phyloP scores from a whole-genome alignment of 30 jellyfish, hydroid and myxozoan genomes.

The Rhopilema esculentum region DNA sequence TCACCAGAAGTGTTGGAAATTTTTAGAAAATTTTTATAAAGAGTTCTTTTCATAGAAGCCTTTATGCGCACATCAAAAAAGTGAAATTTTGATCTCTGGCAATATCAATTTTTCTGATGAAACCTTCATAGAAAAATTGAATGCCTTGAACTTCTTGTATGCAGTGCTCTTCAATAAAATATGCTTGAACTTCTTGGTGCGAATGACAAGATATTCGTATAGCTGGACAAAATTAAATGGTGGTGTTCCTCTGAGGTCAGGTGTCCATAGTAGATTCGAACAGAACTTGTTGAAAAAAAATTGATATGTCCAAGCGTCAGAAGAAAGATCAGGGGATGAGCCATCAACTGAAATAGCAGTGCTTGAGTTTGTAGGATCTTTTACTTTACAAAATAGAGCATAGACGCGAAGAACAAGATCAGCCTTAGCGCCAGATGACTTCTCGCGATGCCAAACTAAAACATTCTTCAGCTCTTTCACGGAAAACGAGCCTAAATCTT shows the following conservation, averaged over 20 bases:
- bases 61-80: slow-evolving; percentile 46
- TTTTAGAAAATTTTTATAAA: neutral
- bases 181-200: slow-evolving; percentile 36
- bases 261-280: slow-evolving; percentile 19
- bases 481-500: slow-evolving; percentile 14
- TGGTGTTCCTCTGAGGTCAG: slow-evolving; percentile 46
- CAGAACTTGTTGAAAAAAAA: slow-evolving; percentile 19
- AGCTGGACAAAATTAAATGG: slow-evolving; percentile 32
- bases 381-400: slow-evolving; percentile 20
- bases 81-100: neutral
- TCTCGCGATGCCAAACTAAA: slow-evolving; percentile 5
- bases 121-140: slow-evolving; percentile 37
- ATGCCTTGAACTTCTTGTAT: slow-evolving; percentile 49
- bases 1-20: slow-evolving; percentile 46
- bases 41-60: slow-evolving; percentile 40
- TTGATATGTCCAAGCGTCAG: slow-evolving; percentile 21
- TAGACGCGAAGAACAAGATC: slow-evolving; percentile 37
- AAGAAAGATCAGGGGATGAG: slow-evolving; percentile 4
- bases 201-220: slow-evolving; percentile 47
- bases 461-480: slow-evolving; percentile 36
- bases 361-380: slow-evolving; percentile 5
- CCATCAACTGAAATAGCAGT: neutral
- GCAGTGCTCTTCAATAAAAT: slow-evolving; percentile 40
- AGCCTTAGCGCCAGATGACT: slow-evolving; percentile 31
- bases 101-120: slow-evolving; percentile 30